A percentile compares a stretch with the other conserved stretches of the same genome.
phyloP scores from a whole-genome alignment of 2,888 invertebrate genomes.

The Homarus gammarus region DNA sequence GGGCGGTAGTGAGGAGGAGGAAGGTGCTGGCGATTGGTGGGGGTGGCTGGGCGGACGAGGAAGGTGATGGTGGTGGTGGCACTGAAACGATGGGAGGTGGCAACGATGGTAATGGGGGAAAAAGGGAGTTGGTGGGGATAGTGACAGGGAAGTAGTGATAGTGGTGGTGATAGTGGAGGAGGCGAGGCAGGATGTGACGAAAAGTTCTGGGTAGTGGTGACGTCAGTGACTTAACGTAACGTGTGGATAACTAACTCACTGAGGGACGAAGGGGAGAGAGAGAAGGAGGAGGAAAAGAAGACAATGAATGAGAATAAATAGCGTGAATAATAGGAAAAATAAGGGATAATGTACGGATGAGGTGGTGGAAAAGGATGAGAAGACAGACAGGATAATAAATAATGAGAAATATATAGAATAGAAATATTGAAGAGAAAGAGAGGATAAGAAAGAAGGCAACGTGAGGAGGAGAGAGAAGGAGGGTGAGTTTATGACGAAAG shows the following conservation, averaged over 20 bases:
- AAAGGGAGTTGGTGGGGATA: neutral
- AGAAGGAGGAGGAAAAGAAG: neutral
- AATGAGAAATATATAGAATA: no score
- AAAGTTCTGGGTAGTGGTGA: no score
- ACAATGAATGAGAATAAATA: neutral
- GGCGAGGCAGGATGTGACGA: neutral
- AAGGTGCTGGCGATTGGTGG: no score
- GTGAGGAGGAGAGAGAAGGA: neutral
- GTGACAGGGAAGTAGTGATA: neutral
- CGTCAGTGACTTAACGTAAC: no score
- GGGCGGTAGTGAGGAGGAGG: neutral
- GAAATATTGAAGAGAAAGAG: neutral
- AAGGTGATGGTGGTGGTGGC: neutral
- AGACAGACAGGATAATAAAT: no score
- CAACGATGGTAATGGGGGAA: neutral
- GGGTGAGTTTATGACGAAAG: neutral
- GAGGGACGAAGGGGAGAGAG: neutral
- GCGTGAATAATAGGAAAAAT: no score
- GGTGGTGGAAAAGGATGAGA: no score
- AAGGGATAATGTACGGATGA: no score
- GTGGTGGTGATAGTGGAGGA: neutral
- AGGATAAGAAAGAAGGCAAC: neutral
- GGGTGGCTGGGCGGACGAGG: no score
- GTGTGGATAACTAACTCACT: no score
- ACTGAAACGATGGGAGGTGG: neutral